Evolutionary conservation across 1,140 invertebrate species (phyloP).

Genomic region (Drosophila yakuba): DNA sequence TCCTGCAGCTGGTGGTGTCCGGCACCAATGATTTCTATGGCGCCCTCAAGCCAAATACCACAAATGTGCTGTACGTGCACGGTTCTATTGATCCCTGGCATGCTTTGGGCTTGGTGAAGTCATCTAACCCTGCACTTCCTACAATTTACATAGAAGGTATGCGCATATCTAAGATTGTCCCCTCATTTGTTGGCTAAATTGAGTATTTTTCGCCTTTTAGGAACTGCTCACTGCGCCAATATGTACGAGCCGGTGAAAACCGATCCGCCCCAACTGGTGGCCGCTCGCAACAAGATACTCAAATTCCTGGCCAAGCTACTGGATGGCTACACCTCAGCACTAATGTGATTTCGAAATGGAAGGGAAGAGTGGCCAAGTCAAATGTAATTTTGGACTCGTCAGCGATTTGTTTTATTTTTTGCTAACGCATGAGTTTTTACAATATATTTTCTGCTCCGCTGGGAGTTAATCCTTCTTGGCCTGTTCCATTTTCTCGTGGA

Average conservation of each 20-base stretch:
- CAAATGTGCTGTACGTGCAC: conserved; percentile 94
- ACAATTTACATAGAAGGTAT: conserved; percentile 91
- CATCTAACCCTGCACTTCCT: conserved; percentile 85
- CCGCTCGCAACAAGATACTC: conserved; percentile 87
- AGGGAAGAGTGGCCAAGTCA: neutral
- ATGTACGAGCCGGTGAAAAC: conserved; percentile 89
- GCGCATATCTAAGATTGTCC: neutral
- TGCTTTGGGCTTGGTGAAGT: conserved; percentile 90
- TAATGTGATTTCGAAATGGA: conserved; percentile 22
- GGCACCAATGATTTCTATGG: conserved; percentile 94
- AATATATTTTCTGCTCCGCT: conserved; percentile 14
- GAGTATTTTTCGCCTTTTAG: conserved; percentile 80
- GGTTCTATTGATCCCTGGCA: conserved; percentile 98
- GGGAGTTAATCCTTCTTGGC: conserved; percentile 65
- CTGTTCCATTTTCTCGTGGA: conserved; percentile 75
- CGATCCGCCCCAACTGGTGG: conserved; percentile 88
- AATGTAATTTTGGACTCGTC: conserved; percentile 27
- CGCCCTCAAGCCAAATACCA: conserved; percentile 89
- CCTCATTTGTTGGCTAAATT: neutral
- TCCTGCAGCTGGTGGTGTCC: conserved; percentile 86
- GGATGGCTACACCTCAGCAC: conserved; percentile 43
- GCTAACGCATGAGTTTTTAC: conserved; percentile 6
- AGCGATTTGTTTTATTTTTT: conserved; percentile 25
- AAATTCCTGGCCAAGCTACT: conserved; percentile 85
- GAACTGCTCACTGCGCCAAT: conserved; percentile 92